Evolutionary conservation across 37 sponge, comb jelly and placozoan species (phyloP).

Genomic region (Sycon ciliatum): DNA sequence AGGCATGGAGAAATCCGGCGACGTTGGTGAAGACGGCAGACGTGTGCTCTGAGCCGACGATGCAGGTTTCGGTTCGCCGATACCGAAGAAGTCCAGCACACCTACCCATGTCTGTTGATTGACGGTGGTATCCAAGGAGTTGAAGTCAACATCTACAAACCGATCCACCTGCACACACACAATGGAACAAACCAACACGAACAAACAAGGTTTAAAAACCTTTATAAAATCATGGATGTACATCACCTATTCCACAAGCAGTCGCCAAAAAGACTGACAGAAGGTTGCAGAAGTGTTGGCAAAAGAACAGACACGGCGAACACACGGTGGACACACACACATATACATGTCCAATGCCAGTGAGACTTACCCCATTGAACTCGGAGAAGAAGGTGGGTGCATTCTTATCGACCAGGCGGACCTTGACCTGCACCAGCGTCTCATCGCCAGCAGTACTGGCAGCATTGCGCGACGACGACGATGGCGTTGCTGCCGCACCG

Average conservation of each 20-base stretch:
- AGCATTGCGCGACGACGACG: too few species aligned
- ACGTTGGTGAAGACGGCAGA: neutral
- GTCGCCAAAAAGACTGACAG: too few species aligned
- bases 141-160: constrained; percentile 64
- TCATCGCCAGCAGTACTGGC: constrained; percentile 12
- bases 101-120: constrained; percentile 94
- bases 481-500: too few species aligned
- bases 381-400: constrained; percentile 36
- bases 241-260: too few species aligned
- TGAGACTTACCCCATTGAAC: constrained; percentile 51
- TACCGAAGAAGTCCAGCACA: constrained; percentile 86
- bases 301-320: too few species aligned
- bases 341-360: neutral
- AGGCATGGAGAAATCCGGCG: constrained; percentile 3
- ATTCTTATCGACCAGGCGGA: constrained; percentile 26
- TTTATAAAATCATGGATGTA: too few species aligned
- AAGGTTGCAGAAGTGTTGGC: too few species aligned
- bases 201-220: too few species aligned
- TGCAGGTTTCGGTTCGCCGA: constrained; percentile 67
- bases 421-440: constrained; percentile 53
- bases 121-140: constrained; percentile 66
- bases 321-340: too few species aligned
- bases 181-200: too few species aligned
- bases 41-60: neutral
- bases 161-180: neutral